Evolutionary conservation across 2,113 vertebrate species (phyloP), one percentile per base, ranked within the genome.

Genomic region (Syngnathoides biaculeatus): DNA sequence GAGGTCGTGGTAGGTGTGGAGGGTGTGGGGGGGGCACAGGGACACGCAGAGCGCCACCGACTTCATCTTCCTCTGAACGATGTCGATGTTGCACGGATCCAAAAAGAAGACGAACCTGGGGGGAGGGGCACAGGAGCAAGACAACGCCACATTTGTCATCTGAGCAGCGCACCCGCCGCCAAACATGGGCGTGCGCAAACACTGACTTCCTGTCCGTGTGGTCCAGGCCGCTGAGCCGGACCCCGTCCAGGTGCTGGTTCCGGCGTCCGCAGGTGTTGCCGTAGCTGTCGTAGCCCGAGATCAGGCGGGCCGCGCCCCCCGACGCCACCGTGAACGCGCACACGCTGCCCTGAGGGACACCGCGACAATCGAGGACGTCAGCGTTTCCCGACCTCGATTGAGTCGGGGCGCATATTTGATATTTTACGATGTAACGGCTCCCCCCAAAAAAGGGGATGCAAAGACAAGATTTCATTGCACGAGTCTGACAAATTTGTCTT

Each of bases 251-350:
- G 68, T 91, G 92, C 63, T 93, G 89, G 72, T 99, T 99, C 89
- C 92, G 94, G 72, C 93, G 95, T 64, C 97, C 96, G 74, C 97
- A 99, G 52, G 97, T 97, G 92, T 99, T 99, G 83, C 97, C 97
- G 2, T 96, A 99, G 90, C 95, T 98, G 92, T 99, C 97, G 78
- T 99, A 99, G 75, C 97, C 97, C 13, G 90, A 95, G 64, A 98
- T 84, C 47, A 98, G 93, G 79, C 97, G 94, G 42, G 94, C 93
- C 56, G 96, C 95, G 81, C 96, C 97, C 82, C 97, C 97, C 60
- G 95, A 95, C 86, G 89, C 94, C 85, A 98, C 90, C 81, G 95
- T 94, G 92, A 95, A 99, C 79, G 96, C 94, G 89, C 96, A 99
- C 87, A 98, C 96, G 89, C 94, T 92, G 78, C 94, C 96, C 97